Conservation (phyloP, 2,113 vertebrate species). For the Galemys pyrenaicus region DNA sequence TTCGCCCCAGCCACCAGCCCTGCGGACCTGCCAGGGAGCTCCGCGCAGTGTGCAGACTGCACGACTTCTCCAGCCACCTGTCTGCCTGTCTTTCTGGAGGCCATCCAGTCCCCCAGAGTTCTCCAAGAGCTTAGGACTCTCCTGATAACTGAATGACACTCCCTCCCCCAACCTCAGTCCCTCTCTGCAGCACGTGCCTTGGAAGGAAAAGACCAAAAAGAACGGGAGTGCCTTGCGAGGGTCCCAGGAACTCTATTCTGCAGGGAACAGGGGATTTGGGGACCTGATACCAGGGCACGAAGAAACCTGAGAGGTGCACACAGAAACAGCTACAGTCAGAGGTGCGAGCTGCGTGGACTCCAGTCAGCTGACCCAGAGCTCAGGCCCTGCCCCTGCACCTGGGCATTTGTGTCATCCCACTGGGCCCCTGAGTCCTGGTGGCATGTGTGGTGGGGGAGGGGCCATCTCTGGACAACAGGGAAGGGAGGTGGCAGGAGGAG, state of each 20-base stretch:
- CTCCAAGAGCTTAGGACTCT: background rate
- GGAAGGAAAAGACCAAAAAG: slow-evolving; percentile 14
- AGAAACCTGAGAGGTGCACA: background rate
- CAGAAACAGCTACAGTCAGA: background rate
- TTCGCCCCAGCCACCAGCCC: background rate
- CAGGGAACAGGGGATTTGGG: background rate
- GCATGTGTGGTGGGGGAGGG: background rate
- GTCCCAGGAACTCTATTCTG: background rate
- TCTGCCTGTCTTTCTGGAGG: background rate
- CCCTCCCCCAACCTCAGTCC: background rate
- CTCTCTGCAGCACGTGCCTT: background rate
- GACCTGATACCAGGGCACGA: background rate
- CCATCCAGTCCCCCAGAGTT: background rate
- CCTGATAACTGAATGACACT: background rate
- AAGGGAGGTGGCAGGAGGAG: background rate
- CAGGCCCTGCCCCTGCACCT: fast-evolving
- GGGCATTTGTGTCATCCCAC: background rate
- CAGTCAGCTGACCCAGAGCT: fast-evolving
- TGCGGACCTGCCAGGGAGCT: background rate
- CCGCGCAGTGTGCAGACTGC: background rate
- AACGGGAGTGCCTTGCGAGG: background rate
- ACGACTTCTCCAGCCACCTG: background rate
- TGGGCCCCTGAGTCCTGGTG: background rate
- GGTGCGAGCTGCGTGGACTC: background rate
- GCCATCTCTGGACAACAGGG: background rate